Base-by-base conservation (phyloP, 2,113 vertebrate species). In the Polypterus bichir region DNA sequence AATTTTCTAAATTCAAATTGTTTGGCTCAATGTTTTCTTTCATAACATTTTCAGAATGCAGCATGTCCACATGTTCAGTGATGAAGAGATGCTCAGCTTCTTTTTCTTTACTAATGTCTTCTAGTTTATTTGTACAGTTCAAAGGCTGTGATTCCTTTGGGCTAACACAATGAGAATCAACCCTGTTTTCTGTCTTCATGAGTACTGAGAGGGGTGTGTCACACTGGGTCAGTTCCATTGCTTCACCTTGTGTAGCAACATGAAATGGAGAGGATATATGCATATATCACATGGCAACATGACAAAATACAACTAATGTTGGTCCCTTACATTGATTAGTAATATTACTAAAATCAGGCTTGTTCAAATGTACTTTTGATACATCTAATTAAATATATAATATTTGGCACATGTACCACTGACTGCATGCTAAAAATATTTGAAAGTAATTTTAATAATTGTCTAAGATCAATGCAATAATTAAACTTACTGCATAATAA, bases 201-300 rank as follows among this genome's bases (percentile, higher is more conserved):
- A 74, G 73, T 69, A 62, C 75, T 73, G 66, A 59, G 72, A 60
- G 68, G 59, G 74, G 72, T 60, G 64, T 59, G 74, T 74, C 58
- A 73, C 60, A 64, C 67, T 77, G 66, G 66, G 52, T 66, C 61
- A 45, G 59, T 44, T 63, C 54, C 64, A 5, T 7, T 45, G 46
- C 27, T 44, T 8, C 27, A 7, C 9, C 27, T 27, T 45, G 56
- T 9, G 49, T 9, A 51, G 49, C 49, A 9, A 51, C 49, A 51
- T 51, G 49, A 51, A 51, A 51, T 27, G 27, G 27, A 27, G 27
- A 27, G 27, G 27, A 27, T 27, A 27, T 27, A 27, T 27, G 27
- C 27, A 27, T 27, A 27, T 27, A 27, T 27, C 27, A 27, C 27
- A 27, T 27, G 27, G 27, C 2, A 27, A 27, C 27, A 27, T 27